Evolutionary conservation across 1,140 invertebrate species (phyloP), one percentile per base, ranked within the genome.

Genomic region (Ceratosolen fusciceps): DNA sequence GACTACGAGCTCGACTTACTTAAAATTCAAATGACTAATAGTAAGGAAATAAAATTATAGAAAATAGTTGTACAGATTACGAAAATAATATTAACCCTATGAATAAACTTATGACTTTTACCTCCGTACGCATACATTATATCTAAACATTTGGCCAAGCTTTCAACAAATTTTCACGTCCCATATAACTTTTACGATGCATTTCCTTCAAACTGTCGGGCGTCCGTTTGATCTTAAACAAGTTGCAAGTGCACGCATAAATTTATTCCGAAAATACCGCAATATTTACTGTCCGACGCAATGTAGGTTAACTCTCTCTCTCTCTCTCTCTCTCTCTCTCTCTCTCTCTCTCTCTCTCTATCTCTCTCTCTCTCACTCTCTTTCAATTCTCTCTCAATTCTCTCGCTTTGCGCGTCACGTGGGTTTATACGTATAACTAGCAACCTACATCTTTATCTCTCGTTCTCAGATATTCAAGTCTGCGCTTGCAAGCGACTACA

Each of bases 141-240:
- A n/a, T 37, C 65, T 43, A 68, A 72, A 56, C 19, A 26, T 56
- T 14, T 21, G 29, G 9, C 5, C n/a, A 21, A 56, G 29, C 49
- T n/a, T 49, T 19, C 29, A 58, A 65, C 24, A 56, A 74, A 74
- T 74, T 62, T 29, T 54, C 39, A 49, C 39, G 39, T 29, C 54
- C 31, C 43, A 37, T 39, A 65, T 24, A 76, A 68, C 8, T 76
- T 76, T 68, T 39, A 76, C 21, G 24, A 19, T 0, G 1, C 29
- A 34, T 54, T 68, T 76, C 74, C 47, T 76, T 65, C 47, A 52
- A 75, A 39, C 62, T 52, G 39, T n/a, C 75, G 52, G 24, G 37
- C 34, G 21, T 47, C 49, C 65, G 65, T 77, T 77, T 77, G 52
- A 77, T 77, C 65, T 77, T 68, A 47, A 76, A 68, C 62, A 58